Percentiles rank a stretch among this genome's conserved stretches.
These are phyloP conservation scores for Minunthozetes semirufus DNA, from an alignment of 2,888 invertebrate species.

Conservation along the genomic window DNA sequence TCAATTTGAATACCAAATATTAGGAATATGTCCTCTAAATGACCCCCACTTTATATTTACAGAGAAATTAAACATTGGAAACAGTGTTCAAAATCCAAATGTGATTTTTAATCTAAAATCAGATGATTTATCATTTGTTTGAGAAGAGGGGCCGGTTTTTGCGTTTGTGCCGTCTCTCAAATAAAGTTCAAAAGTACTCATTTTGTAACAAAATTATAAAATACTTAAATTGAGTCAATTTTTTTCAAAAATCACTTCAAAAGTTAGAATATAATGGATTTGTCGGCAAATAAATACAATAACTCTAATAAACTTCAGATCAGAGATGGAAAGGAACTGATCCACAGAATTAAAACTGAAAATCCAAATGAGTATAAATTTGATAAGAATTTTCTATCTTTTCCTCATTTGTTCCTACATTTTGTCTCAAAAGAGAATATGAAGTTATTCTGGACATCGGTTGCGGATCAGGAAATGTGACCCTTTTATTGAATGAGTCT, in stretches of 20 bases:
- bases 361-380: neutral
- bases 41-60: too few relatives aligned
- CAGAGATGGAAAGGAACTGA: neutral
- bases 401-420: neutral
- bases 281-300: neutral
- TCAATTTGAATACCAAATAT: too few relatives aligned
- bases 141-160: too few relatives aligned
- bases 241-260: neutral
- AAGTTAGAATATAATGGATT: neutral
- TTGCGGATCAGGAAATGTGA: neutral
- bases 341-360: neutral
- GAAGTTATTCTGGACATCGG: neutral
- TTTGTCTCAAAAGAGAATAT: neutral
- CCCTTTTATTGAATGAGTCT: neutral
- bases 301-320: neutral
- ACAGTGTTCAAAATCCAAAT: too few relatives aligned
- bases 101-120: too few relatives aligned
- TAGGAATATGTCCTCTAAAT: too few relatives aligned
- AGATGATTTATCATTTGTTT: too few relatives aligned
- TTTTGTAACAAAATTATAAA: too few relatives aligned
- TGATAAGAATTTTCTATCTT: neutral
- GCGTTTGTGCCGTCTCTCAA: too few relatives aligned
- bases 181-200: too few relatives aligned
- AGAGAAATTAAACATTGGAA: too few relatives aligned
- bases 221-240: too few relatives aligned